Evolutionary conservation across 2,888 invertebrate genomes (phyloP).

Genomic region (Hypomecis punctinalis): DNA sequence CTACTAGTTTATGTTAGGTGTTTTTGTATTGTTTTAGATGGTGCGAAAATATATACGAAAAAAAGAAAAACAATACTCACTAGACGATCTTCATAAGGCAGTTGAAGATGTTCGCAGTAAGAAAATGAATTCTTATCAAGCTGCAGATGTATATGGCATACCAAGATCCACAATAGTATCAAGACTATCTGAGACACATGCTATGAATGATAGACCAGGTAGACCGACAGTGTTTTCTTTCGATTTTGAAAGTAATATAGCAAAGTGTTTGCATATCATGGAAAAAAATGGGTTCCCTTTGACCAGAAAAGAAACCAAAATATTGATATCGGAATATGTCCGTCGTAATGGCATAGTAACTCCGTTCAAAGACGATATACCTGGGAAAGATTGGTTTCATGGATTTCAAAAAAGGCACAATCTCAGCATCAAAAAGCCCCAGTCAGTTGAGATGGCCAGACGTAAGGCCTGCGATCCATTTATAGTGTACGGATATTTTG

Average conservation of each 20-base stretch:
- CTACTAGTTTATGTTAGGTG: too few relatives aligned
- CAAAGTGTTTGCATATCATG: conserved; percentile 27
- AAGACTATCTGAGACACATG: conserved; percentile 11
- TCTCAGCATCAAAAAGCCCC: background rate
- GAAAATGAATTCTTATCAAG: conserved; percentile 19
- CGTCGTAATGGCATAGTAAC: conserved; percentile 45
- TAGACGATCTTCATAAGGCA: conserved; percentile 16
- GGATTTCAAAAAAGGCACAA: conserved; percentile 40
- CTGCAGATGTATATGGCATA: conserved; percentile 22
- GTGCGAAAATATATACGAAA: conserved; percentile 18
- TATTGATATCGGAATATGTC: conserved; percentile 46
- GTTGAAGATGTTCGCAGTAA: conserved; percentile 18
- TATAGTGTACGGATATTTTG: conserved; percentile 5
- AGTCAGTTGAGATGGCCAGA: conserved; percentile 42
- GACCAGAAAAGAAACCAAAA: conserved; percentile 46
- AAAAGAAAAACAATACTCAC: conserved; percentile 14
- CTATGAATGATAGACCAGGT: conserved; percentile 9
- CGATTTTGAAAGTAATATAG: conserved; percentile 10
- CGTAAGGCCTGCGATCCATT: conserved; percentile 42
- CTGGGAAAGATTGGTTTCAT: conserved; percentile 48
- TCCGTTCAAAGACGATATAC: conserved; percentile 48
- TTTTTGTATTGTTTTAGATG: conserved; percentile 16
- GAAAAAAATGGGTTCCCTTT: conserved; percentile 49
- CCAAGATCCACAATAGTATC: conserved; percentile 19
- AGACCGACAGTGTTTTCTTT: conserved; percentile 18